Conservation (phyloP, 2,888 invertebrate genomes). For the Enchytraeus crypticus region DNA sequence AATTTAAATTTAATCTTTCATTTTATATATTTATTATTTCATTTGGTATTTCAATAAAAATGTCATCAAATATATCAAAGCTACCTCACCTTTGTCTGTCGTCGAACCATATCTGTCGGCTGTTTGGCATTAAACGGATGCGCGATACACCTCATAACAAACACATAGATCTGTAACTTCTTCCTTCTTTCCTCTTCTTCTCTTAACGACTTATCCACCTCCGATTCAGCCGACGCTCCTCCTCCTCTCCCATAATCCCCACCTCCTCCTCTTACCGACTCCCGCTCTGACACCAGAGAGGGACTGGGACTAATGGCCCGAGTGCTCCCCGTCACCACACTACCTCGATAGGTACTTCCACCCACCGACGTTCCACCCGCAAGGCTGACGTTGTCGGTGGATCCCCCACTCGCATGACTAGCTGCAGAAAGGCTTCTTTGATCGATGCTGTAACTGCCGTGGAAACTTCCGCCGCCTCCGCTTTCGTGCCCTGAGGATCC, state of each 20-base stretch:
- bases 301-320: constrained; percentile 82
- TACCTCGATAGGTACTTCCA: not conserved
- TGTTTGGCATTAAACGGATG: constrained; percentile 99
- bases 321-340: constrained; percentile 44
- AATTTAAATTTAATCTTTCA: too few species aligned
- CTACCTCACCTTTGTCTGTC: constrained; percentile 87
- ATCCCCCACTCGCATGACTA: constrained; percentile 7
- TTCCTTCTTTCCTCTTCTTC: constrained; percentile 92
- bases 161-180: constrained; percentile 91
- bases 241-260: not conserved
- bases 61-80: constrained; percentile 40
- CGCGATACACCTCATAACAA: constrained; percentile 91
- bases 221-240: not conserved
- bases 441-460: constrained; percentile 27
- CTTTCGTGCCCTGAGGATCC: constrained; percentile 32
- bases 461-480: not conserved
- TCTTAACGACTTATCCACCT: not conserved
- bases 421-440: constrained; percentile 45
- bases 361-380: not conserved
- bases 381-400: constrained; percentile 3
- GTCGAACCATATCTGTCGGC: constrained; percentile 90
- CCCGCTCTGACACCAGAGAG: constrained; percentile 71
- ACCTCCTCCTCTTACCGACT: constrained; percentile 76
- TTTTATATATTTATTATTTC: too few species aligned
- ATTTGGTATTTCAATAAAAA: too few species aligned